Evolutionary conservation across 2,113 vertebrate species (phyloP).

Genomic region (Chauna torquata): DNA sequence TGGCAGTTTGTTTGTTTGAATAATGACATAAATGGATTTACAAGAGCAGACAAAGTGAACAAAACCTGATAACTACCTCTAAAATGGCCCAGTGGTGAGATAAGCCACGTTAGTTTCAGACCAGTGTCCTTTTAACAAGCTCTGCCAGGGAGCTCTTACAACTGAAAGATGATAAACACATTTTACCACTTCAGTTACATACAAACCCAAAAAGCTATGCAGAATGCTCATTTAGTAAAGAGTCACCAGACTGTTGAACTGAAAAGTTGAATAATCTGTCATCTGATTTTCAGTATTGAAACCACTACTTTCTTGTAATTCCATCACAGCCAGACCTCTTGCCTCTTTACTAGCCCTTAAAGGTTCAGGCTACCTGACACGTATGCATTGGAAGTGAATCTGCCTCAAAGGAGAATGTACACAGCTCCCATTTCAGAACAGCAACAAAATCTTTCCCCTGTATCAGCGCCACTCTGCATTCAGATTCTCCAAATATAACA

Average conservation of each 20-base stretch:
- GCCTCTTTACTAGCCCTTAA: neutral
- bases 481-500: neutral
- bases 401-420: neutral
- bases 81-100: neutral
- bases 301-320: neutral
- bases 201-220: neutral
- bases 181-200: neutral
- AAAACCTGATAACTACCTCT: neutral
- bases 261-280: neutral
- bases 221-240: neutral
- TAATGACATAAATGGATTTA: neutral
- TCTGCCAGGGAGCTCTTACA: conserved; percentile 23
- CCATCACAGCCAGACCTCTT: neutral
- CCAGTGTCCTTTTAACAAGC: neutral
- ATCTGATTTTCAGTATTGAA: neutral
- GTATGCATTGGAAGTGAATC: neutral
- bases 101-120: neutral
- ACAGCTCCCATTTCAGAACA: neutral
- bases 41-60: neutral
- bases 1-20: neutral
- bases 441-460: neutral
- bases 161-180: neutral
- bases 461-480: neutral
- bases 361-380: neutral
- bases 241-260: neutral